These are phyloP conservation scores for Scophthalmus maximus DNA, from an alignment of 2,113 vertebrate genomes.

Conservation along the genomic window DNA sequence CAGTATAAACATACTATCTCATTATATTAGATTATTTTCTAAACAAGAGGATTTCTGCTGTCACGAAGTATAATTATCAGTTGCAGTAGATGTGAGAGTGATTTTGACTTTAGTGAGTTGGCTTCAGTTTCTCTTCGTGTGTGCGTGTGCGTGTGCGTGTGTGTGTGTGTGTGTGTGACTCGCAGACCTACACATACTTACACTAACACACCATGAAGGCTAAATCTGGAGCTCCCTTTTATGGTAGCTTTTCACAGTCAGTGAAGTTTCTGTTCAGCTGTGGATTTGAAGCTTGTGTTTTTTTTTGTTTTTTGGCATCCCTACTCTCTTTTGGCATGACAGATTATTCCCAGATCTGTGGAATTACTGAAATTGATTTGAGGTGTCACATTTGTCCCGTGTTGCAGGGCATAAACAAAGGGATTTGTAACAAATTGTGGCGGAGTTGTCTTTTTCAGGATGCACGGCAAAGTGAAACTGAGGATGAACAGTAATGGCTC, in stretches of 20 bases:
- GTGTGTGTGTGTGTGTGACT: conserved; percentile 38
- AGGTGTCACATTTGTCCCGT: neutral
- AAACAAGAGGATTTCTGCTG: conserved; percentile 31
- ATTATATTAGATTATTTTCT: too few relatives aligned
- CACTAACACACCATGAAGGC: conserved; percentile 3
- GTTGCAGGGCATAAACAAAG: too few relatives aligned
- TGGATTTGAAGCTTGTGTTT: neutral
- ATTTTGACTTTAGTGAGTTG: too few relatives aligned
- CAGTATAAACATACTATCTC: too few relatives aligned
- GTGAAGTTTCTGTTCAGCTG: conserved; percentile 24
- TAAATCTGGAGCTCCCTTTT: conserved; percentile 60
- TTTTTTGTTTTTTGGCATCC: neutral
- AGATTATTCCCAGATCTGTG: neutral
- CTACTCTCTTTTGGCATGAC: neutral
- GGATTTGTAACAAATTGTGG: too few relatives aligned
- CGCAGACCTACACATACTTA: conserved; percentile 44
- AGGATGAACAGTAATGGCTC: too few relatives aligned
- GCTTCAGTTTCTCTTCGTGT: too few relatives aligned
- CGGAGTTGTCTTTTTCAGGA: neutral
- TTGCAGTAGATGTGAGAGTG: too few relatives aligned
- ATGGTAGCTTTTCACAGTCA: conserved; percentile 42
- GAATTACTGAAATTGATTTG: neutral
- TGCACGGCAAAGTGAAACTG: too few relatives aligned
- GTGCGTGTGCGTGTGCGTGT: neutral
- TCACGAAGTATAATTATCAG: too few relatives aligned